phyloP scores from a whole-genome alignment of 2,797 vertebrate species.

The Anableps anableps region DNA sequence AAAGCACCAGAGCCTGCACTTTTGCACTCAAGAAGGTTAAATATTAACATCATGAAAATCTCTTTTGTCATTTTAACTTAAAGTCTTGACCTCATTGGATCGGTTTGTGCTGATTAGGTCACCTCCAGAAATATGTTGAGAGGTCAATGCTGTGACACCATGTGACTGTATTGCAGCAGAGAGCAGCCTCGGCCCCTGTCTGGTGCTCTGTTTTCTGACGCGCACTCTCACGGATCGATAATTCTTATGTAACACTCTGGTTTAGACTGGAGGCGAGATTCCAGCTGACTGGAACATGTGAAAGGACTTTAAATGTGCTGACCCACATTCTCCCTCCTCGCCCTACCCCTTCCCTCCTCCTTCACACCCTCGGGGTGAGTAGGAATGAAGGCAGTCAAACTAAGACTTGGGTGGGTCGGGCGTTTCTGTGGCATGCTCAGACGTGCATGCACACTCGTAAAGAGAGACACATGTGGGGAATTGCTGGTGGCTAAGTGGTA shows the following conservation, averaged over 20 bases:
- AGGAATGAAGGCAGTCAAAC: slow-evolving; percentile 50
- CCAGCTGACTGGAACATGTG: slow-evolving; percentile 82
- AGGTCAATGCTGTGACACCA: slow-evolving; percentile 51
- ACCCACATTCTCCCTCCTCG: slow-evolving; percentile 75
- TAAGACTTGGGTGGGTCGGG: slow-evolving; percentile 61
- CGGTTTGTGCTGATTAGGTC: slow-evolving; percentile 12
- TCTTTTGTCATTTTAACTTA: slow-evolving; percentile 25
- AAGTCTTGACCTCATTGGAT: slow-evolving; percentile 25
- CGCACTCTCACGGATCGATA: slow-evolving; percentile 77
- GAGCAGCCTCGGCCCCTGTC: slow-evolving; percentile 47
- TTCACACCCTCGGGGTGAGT: slow-evolving; percentile 54
- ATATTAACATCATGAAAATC: slow-evolving; percentile 36
- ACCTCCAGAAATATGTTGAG: slow-evolving; percentile 39
- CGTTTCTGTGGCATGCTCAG: slow-evolving; percentile 48
- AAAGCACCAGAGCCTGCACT: slow-evolving; percentile 32
- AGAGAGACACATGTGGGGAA: slow-evolving; percentile 41
- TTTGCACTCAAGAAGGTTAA: slow-evolving; percentile 45
- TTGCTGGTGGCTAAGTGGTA: slow-evolving; percentile 42
- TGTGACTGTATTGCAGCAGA: slow-evolving; percentile 49
- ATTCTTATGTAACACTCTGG: slow-evolving; percentile 79
- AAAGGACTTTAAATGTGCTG: slow-evolving; percentile 76
- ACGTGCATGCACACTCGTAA: slow-evolving; percentile 47
- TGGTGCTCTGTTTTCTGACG: slow-evolving; percentile 56
- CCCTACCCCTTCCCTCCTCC: slow-evolving; percentile 48
- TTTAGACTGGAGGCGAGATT: slow-evolving; percentile 81